Evolutionary conservation across 1,140 invertebrate genomes (phyloP).

Genomic region (Drosophila pseudoananassae): DNA sequence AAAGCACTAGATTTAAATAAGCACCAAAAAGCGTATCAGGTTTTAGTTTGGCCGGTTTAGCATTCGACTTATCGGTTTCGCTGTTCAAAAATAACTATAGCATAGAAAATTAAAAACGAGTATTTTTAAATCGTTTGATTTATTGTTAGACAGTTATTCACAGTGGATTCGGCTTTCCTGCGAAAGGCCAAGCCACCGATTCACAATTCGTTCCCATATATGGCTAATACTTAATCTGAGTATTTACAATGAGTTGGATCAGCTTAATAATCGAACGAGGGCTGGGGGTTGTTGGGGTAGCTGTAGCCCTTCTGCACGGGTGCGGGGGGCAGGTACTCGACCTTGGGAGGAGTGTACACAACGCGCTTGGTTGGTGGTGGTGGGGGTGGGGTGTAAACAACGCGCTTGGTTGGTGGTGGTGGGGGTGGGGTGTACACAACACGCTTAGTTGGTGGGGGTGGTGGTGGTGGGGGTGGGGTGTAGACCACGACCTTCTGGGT

Average conservation of each 20-base stretch:
- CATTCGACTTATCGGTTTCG: not conserved
- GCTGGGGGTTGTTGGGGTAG: conserved; percentile 80
- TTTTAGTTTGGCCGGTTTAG: not conserved
- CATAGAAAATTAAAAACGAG: not conserved
- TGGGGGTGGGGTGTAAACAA: conserved; percentile 34
- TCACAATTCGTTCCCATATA: conserved; percentile 47
- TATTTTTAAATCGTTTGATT: conserved; percentile 28
- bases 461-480: conserved; percentile 35
- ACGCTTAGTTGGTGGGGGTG: conserved; percentile 25
- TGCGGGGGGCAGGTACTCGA: conserved; percentile 40
- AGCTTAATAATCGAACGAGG: conserved; percentile 71
- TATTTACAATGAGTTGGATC: conserved; percentile 46
- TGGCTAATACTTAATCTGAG: conserved; percentile 71
- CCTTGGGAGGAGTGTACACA: conserved; percentile 27
- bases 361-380: conserved; percentile 28
- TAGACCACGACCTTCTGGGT: conserved; percentile 28
- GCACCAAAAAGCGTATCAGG: not conserved
- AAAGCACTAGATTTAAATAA: not conserved
- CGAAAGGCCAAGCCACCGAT: conserved; percentile 39
- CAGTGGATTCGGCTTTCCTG: conserved; percentile 38
- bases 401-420: conserved; percentile 33
- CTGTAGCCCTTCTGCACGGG: conserved; percentile 59
- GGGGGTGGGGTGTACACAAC: conserved; percentile 7
- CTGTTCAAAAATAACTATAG: not conserved
- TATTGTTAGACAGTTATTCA: conserved; percentile 48